Evolutionary conservation across 2,797 vertebrate genomes (phyloP).

Genomic region (Eptatretus atami): DNA sequence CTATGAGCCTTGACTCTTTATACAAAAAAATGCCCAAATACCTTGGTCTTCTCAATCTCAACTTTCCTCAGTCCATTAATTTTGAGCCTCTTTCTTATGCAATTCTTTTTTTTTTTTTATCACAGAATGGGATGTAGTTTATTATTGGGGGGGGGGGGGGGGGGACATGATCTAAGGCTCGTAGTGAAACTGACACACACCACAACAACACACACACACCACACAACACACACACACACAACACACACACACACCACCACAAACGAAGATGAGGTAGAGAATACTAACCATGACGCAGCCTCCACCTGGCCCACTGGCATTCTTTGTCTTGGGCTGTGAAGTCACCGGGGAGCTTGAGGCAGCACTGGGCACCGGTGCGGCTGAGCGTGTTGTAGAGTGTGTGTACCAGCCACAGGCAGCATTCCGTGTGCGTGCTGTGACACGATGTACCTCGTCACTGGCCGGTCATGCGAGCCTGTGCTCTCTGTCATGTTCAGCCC

Average conservation of each 20-base stretch:
- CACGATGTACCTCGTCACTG: conserved; percentile 73
- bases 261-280: no score
- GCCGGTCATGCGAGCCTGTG: conserved; percentile 73
- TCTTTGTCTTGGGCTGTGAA: conserved; percentile 51
- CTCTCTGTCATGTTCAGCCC: conserved; percentile 89
- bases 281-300: conserved; percentile 20
- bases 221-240: neutral
- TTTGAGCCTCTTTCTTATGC: no score
- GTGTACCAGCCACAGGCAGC: conserved; percentile 80
- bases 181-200: neutral
- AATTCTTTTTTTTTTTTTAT: no score
- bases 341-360: conserved; percentile 35
- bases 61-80: no score
- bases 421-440: conserved; percentile 63
- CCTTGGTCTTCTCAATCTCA: no score
- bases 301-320: conserved; percentile 49
- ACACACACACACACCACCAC: neutral
- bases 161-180: no score
- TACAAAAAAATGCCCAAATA: no score
- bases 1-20: no score
- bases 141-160: no score
- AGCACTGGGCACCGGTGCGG: conserved; percentile 25
- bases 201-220: neutral
- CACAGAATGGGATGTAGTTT: no score
- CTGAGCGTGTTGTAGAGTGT: conserved; percentile 62